These are phyloP conservation scores for Stomatorhinus walkeri DNA, from an alignment of 2,797 vertebrate genomes.

Conservation along the genomic window DNA sequence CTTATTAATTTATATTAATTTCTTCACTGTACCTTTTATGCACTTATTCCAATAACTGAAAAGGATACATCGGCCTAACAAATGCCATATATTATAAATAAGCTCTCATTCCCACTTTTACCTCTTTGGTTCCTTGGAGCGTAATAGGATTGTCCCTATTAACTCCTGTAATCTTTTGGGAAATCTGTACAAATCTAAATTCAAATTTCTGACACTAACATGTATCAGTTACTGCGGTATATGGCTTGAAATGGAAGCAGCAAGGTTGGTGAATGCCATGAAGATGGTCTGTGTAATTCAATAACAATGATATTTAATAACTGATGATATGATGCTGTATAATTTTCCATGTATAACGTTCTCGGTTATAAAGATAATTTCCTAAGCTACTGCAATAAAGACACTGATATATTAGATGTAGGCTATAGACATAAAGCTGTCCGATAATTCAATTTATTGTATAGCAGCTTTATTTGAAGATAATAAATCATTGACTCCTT, in stretches of 20 bases:
- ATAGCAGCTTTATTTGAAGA: not conserved
- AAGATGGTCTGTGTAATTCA: not conserved
- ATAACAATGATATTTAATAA: not conserved
- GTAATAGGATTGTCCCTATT: not conserved
- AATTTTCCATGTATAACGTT: not conserved
- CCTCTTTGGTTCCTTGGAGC: not conserved
- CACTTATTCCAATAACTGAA: not conserved
- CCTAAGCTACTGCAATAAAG: not conserved
- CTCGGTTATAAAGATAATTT: not conserved
- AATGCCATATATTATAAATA: not conserved
- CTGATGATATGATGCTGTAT: not conserved
- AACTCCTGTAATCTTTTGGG: not conserved
- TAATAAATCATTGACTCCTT: not conserved
- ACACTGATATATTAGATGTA: not conserved
- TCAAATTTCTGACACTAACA: not conserved
- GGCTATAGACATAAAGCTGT: not conserved
- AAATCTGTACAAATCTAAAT: not conserved
- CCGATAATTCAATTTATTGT: not conserved
- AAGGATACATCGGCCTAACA: not conserved
- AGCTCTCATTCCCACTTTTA: not conserved
- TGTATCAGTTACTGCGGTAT: not conserved
- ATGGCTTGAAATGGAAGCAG: not conserved
- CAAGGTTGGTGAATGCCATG: not conserved
- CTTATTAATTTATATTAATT: not conserved
- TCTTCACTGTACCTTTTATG: not conserved